Evolutionary conservation across 2,888 invertebrate species (phyloP).

Genomic region (Bedellia somnulentella): DNA sequence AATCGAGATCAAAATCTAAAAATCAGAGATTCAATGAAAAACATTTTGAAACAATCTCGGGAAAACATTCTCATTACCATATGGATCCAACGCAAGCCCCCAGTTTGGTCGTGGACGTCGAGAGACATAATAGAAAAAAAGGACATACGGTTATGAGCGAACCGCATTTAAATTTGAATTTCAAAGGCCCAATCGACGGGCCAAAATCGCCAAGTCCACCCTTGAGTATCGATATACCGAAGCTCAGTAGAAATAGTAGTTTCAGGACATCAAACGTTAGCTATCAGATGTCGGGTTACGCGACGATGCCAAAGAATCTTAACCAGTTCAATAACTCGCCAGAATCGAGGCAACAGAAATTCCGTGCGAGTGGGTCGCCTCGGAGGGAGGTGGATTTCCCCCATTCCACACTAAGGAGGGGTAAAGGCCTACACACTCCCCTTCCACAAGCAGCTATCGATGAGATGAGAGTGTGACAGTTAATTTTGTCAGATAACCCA

Average conservation of each 20-base stretch:
- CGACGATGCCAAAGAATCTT: slow-evolving; percentile 65
- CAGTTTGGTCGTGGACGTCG: slow-evolving; percentile 82
- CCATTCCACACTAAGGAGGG: slow-evolving; percentile 44
- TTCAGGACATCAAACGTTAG: slow-evolving; percentile 39
- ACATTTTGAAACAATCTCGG: slow-evolving; percentile 74
- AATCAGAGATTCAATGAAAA: slow-evolving; percentile 73
- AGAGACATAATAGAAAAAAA: slow-evolving; percentile 56
- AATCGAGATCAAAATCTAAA: slow-evolving; percentile 66
- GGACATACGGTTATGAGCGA: slow-evolving; percentile 42
- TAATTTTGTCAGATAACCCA: slow-evolving; percentile 18
- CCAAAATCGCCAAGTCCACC: slow-evolving; percentile 65
- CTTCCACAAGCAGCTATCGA: slow-evolving; percentile 84
- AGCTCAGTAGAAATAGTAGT: slow-evolving; percentile 53
- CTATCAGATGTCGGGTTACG: slow-evolving; percentile 49
- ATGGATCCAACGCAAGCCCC: slow-evolving; percentile 76
- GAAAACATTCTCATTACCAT: slow-evolving; percentile 79
- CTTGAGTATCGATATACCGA: slow-evolving; percentile 58
- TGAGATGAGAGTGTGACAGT: slow-evolving; percentile 88
- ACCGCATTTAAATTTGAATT: slow-evolving; percentile 55
- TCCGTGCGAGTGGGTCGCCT: slow-evolving; percentile 63
- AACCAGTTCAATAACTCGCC: slow-evolving; percentile 57
- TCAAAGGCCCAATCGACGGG: slow-evolving; percentile 59
- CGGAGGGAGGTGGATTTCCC: slow-evolving; percentile 26
- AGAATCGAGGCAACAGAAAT: slow-evolving; percentile 59
- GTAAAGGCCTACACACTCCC: slow-evolving; percentile 54